Base-by-base conservation (phyloP, 2,797 vertebrate species). In the Rhodeus uyekii region DNA sequence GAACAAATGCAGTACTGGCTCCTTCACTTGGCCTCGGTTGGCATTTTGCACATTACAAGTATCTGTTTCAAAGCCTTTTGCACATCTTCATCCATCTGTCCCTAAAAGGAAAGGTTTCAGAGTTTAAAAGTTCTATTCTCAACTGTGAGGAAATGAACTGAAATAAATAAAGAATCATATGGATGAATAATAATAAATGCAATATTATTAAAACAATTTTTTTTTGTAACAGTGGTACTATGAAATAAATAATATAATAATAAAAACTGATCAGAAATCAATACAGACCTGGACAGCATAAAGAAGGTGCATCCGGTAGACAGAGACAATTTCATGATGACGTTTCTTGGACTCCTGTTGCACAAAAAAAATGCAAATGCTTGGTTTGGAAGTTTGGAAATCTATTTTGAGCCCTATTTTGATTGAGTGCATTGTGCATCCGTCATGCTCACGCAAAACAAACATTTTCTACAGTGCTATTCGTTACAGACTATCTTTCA, bases 1-100 rank as follows among this genome's bases (percentile, higher is more conserved):
- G 42, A 39, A 29, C 24, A 78, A 58, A 36, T 46, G 18, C 5
- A 44, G 4, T 12, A 32, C 77, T 46, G 91, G 87, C 83, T 88
- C 80, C 85, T 68, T 93, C 94, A 97, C 92, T 98, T 97, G 88
- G 96, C 95, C 89, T 96, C 95, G 48, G 94, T 93, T 85, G 97
- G 97, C 93, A 96, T 93, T 94, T 99, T 98, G 91, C 98, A 99
- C 97, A 99, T 99, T 2, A 97, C 96, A 74, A 99, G 94, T 84
- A 99, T 99, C 88, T 99, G 98, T 89, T 98, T 98, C 90, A 99
- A 93, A 79, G 98, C 97, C 91, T 97, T 98, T 91, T 99, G 98
- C 76, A 99, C 98, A 39, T 99, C 98, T 94, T 99, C 98, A 90
- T 99, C 98, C 98, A 99, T 99, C 89, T 99, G 98, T 90, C 98